Percentiles rank a stretch among this genome's conserved stretches.
phyloP scores from a whole-genome alignment of 1,140 invertebrate genomes.

The Araneus ventricosus region DNA sequence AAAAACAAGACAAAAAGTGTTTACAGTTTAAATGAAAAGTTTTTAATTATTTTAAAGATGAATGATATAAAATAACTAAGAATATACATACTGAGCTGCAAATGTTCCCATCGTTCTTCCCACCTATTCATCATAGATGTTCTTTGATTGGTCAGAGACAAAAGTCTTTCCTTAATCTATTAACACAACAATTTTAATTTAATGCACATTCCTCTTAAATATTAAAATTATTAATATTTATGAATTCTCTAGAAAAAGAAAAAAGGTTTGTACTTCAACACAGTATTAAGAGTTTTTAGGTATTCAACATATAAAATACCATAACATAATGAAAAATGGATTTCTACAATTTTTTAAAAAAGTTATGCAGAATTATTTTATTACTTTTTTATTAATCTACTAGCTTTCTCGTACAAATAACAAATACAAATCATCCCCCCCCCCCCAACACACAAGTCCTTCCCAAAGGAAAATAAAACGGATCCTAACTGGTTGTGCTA shows the following conservation, averaged over 20 bases:
- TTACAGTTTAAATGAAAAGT: not conserved
- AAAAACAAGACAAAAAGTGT: not conserved
- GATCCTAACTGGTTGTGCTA: too few relatives aligned
- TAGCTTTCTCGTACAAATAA: too few relatives aligned
- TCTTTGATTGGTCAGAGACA: slow-evolving; percentile 93
- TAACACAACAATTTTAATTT: slow-evolving; percentile 55
- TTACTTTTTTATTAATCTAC: too few relatives aligned
- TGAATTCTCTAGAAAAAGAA: not conserved
- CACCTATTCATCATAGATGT: slow-evolving; percentile 95
- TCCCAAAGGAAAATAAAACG: too few relatives aligned
- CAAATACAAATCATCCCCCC: too few relatives aligned
- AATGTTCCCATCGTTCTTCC: slow-evolving; percentile 98
- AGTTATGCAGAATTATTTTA: too few relatives aligned
- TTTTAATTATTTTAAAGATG: not conserved
- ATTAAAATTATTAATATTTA: not conserved
- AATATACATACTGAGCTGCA: slow-evolving; percentile 92
- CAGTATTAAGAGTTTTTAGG: not conserved
- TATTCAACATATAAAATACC: not conserved
- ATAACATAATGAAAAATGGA: not conserved
- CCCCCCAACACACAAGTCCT: too few relatives aligned
- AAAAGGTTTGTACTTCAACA: not conserved
- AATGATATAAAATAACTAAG: not conserved
- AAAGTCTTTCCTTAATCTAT: slow-evolving; percentile 96
- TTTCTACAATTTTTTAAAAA: not conserved
- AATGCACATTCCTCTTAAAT: not conserved